phyloP scores from a whole-genome alignment of 1,140 invertebrate genomes.

The Archivesica marissinica region DNA sequence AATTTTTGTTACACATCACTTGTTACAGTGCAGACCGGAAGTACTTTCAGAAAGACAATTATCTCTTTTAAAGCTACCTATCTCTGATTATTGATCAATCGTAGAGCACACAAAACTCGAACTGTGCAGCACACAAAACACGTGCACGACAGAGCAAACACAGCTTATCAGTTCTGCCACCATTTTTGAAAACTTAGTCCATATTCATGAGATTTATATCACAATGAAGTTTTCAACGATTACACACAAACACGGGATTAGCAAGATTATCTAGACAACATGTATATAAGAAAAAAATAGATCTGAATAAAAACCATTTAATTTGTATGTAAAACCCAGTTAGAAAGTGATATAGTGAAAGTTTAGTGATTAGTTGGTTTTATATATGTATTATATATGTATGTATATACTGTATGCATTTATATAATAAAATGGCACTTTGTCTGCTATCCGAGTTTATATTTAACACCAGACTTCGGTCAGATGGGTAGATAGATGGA shows the following conservation, averaged over 20 bases:
- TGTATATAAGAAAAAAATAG: conserved; percentile 22
- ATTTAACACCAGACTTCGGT: too few relatives aligned
- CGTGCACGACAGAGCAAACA: too few relatives aligned
- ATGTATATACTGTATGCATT: too few relatives aligned
- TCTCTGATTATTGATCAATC: neutral
- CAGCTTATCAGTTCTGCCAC: too few relatives aligned
- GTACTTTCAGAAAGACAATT: neutral
- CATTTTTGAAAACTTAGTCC: too few relatives aligned
- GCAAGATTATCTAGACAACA: conserved; percentile 18
- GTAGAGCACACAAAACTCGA: too few relatives aligned
- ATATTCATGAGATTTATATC: too few relatives aligned
- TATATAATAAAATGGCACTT: conserved; percentile 26
- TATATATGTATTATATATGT: too few relatives aligned
- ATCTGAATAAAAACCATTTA: neutral
- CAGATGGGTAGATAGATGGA: too few relatives aligned
- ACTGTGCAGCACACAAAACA: too few relatives aligned
- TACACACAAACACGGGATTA: neutral
- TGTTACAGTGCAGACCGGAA: neutral
- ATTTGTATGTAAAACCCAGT: conserved; percentile 6
- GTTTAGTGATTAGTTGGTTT: neutral
- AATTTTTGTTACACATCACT: too few relatives aligned
- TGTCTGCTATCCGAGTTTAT: neutral
- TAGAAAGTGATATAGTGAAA: neutral
- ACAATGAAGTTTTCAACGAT: conserved; percentile 7
- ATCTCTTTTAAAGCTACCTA: neutral